These are phyloP conservation scores for Cheilinus undulatus DNA, from an alignment of 2,113 vertebrate genomes.

Conservation along the genomic window DNA sequence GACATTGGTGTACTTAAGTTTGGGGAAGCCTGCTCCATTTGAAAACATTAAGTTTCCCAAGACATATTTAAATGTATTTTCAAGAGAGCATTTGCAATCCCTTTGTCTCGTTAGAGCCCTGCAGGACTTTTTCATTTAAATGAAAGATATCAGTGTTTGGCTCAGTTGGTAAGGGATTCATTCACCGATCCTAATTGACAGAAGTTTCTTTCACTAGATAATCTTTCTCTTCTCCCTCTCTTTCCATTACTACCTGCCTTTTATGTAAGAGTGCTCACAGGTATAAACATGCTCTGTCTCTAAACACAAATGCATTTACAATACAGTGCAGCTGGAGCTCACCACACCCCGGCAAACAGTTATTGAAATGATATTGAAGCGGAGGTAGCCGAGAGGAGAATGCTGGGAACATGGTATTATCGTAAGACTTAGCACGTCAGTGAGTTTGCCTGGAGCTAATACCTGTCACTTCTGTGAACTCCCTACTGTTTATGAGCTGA, in stretches of 20 bases:
- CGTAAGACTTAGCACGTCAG: conserved; percentile 21
- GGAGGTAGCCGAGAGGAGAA: conserved; percentile 27
- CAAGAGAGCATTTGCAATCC: no score
- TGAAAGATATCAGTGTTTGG: no score
- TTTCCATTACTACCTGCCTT: conserved; percentile 24
- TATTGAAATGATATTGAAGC: conserved; percentile 26
- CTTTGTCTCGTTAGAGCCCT: no score
- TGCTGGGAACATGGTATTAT: conserved; percentile 41
- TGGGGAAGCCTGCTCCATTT: no score
- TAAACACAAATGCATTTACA: conserved; percentile 31
- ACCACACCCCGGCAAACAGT: conserved; percentile 57
- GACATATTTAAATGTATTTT: no score
- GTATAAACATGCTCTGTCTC: conserved; percentile 39
- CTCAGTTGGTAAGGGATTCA: background rate
- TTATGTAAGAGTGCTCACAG: conserved; percentile 26
- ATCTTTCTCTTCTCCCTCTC: conserved; percentile 4
- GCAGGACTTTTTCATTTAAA: no score
- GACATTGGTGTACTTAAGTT: no score
- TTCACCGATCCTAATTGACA: background rate
- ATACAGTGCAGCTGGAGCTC: conserved; percentile 42
- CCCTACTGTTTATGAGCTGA: conserved; percentile 13
- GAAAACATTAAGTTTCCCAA: no score
- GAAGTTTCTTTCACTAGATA: background rate
- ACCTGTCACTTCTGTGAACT: conserved; percentile 21
- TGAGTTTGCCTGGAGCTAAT: conserved; percentile 34